Evolutionary conservation across 2,888 invertebrate species (phyloP), one percentile per base, ranked within the genome.

Genomic region (Idaea dimidiata): DNA sequence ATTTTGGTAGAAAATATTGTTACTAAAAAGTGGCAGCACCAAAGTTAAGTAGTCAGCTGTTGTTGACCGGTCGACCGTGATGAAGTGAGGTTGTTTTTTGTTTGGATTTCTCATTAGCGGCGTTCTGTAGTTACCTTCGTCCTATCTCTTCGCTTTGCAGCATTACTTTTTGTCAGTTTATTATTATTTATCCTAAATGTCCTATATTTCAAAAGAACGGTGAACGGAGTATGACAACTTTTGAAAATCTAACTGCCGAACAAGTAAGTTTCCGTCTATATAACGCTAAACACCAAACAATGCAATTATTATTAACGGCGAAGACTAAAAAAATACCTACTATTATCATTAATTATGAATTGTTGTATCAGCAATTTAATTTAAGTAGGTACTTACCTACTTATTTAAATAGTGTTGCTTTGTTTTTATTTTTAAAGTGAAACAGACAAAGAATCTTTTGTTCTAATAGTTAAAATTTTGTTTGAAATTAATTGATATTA

Each of bases 251-350:
- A 66, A 73, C 86, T 18, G 66, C 74, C 17, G 64, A 70, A 57
- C 86, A 89, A 79, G 89, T 88, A 79, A 71, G 72, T 43, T 33
- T 33, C 1, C 69, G 63, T 24, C 31, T 17, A n/a, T n/a, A n/a
- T n/a, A n/a, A n/a, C n/a, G n/a, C n/a, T n/a, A n/a, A n/a, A n/a
- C n/a, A n/a, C n/a, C n/a, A n/a, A n/a, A n/a, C n/a, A n/a, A n/a
- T n/a, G n/a, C n/a, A n/a, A n/a, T n/a, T n/a, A n/a, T n/a, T n/a
- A n/a, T n/a, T n/a, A n/a, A n/a, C n/a, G n/a, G n/a, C n/a, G n/a
- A n/a, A n/a, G n/a, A n/a, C n/a, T n/a, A n/a, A n/a, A n/a, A n/a
- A n/a, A n/a, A 24, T 24, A 24, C 24, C 5, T 24, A 24, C 1
- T 24, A 1, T 24, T 3, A 24, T 24, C 24, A 24, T 24, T 24